Evolutionary conservation across 2,797 vertebrate genomes (phyloP).

Genomic region (Pyrocephalus nanus): DNA sequence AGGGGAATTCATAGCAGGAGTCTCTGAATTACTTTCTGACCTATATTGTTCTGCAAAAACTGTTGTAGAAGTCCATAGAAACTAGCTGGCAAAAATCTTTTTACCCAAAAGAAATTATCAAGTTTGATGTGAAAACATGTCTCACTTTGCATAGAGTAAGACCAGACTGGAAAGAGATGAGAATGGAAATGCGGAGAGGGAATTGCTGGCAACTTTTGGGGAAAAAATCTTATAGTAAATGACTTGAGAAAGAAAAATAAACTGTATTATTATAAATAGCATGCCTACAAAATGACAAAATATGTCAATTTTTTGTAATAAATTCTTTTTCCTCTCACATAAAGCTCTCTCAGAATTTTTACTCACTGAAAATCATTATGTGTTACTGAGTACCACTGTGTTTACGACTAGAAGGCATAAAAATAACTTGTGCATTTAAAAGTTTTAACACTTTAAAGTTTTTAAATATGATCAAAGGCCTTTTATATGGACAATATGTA

Average conservation of each 20-base stretch:
- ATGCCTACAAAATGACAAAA: neutral
- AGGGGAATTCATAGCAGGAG: neutral
- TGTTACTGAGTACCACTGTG: neutral
- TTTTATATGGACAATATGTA: neutral
- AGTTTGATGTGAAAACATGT: neutral
- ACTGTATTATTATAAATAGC: neutral
- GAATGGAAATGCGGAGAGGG: neutral
- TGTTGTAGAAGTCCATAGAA: neutral
- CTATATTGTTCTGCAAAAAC: neutral
- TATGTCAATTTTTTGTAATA: neutral
- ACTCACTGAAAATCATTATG: neutral
- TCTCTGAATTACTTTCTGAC: neutral
- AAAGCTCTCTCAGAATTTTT: neutral
- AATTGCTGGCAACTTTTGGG: neutral
- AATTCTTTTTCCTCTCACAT: neutral
- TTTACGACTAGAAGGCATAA: neutral
- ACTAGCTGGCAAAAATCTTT: neutral
- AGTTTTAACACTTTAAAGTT: neutral
- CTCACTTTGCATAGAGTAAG: neutral
- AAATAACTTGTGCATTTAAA: neutral
- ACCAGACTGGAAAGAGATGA: neutral
- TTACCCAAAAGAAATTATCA: neutral
- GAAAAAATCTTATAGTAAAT: neutral
- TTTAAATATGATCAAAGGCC: neutral
- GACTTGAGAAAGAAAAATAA: neutral